Evolutionary conservation across 2,888 invertebrate species (phyloP).

Genomic region (Trissolcus brochymenae): DNA sequence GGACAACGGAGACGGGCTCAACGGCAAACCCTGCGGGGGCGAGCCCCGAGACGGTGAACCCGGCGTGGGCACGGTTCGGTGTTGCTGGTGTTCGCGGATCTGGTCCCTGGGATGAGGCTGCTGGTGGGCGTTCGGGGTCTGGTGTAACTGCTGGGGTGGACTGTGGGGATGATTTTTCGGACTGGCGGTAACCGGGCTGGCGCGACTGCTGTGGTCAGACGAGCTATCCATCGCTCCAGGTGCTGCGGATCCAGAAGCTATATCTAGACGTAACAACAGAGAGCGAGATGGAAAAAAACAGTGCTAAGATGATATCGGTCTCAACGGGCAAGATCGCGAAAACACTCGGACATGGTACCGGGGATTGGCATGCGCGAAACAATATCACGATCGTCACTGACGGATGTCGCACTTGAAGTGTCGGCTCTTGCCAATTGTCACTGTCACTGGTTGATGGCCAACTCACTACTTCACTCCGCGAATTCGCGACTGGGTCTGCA

Average conservation of each 20-base stretch:
- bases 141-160: constrained; percentile 69
- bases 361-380: neutral
- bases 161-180: constrained; percentile 70
- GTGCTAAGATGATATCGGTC: neutral
- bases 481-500: constrained; percentile 21
- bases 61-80: constrained; percentile 77
- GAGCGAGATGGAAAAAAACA: too few species aligned
- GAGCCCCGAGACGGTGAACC: constrained; percentile 77
- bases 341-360: neutral
- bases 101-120: constrained; percentile 65
- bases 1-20: constrained; percentile 83
- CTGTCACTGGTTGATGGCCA: constrained; percentile 59
- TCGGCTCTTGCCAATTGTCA: constrained; percentile 54
- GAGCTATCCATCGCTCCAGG: constrained; percentile 76
- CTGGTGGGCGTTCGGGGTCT: constrained; percentile 67
- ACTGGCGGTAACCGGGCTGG: constrained; percentile 74
- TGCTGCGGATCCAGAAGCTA: constrained; percentile 18
- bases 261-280: too few species aligned
- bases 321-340: neutral
- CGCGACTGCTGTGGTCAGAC: constrained; percentile 76
- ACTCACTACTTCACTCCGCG: constrained; percentile 61
- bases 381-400: constrained; percentile 36
- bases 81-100: constrained; percentile 72
- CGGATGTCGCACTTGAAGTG: too few species aligned
- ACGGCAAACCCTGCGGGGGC: constrained; percentile 78